Percentiles rank a stretch among this genome's conserved stretches.
These are phyloP conservation scores for Macroglossus sobrinus DNA, from an alignment of 2,113 vertebrate genomes.

Conservation along the genomic window DNA sequence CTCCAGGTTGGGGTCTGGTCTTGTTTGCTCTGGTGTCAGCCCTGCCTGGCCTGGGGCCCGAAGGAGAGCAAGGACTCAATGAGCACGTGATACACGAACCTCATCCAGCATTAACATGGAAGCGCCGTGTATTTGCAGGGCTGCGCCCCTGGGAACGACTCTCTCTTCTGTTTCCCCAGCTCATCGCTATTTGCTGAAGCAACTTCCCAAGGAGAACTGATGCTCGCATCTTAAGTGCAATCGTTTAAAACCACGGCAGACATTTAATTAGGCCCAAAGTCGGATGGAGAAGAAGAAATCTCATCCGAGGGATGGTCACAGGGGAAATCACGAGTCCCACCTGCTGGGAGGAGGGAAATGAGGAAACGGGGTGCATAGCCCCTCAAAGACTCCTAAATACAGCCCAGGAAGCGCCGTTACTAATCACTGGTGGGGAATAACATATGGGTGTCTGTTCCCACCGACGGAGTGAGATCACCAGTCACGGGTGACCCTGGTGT, in stretches of 20 bases:
- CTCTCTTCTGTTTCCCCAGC: background rate
- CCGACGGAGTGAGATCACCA: background rate
- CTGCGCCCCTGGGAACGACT: background rate
- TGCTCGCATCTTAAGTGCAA: background rate
- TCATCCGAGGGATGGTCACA: background rate
- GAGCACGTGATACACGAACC: background rate
- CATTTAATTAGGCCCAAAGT: background rate
- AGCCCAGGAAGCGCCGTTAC: background rate
- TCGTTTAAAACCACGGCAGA: background rate
- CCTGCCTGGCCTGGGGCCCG: background rate
- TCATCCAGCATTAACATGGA: background rate
- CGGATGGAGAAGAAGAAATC: slow-evolving; percentile 1
- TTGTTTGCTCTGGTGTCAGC: background rate
- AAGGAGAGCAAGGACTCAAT: background rate
- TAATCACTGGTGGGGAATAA: background rate
- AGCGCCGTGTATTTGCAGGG: no score
- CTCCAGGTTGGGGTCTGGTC: background rate
- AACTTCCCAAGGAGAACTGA: background rate
- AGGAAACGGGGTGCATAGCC: background rate
- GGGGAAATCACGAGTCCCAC: background rate
- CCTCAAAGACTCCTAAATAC: slow-evolving; percentile 7
- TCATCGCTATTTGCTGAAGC: background rate
- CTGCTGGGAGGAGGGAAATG: background rate
- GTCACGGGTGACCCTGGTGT: background rate
- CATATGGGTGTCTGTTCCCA: background rate